Conservation (phyloP, 2,888 invertebrate species). For the Timema cristinae region DNA sequence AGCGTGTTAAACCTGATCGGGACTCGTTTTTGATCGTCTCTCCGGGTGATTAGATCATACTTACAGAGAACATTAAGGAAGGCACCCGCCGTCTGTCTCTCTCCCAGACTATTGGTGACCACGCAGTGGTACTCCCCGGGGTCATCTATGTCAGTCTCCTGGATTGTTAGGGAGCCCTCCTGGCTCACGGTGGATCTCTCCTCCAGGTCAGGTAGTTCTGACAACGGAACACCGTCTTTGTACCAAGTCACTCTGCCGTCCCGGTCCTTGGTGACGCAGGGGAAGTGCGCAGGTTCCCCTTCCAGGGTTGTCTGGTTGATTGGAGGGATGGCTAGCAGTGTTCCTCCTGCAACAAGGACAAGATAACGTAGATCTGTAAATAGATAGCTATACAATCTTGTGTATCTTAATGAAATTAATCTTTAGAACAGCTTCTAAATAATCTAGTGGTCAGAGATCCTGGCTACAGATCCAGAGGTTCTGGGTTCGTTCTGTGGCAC, state of each 20-base stretch:
- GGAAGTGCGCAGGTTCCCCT: slow-evolving; percentile 74
- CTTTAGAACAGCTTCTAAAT: too few relatives aligned
- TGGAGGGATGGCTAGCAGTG: slow-evolving; percentile 81
- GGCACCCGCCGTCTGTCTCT: slow-evolving; percentile 75
- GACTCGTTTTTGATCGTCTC: too few relatives aligned
- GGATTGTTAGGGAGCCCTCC: slow-evolving; percentile 78
- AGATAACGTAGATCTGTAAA: too few relatives aligned
- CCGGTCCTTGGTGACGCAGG: slow-evolving; percentile 74
- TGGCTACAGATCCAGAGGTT: too few relatives aligned
- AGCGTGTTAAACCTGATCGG: too few relatives aligned
- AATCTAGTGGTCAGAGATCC: too few relatives aligned
- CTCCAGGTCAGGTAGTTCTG: slow-evolving; percentile 58
- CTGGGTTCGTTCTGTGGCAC: too few relatives aligned
- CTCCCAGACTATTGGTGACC: slow-evolving; percentile 68
- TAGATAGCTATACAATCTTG: too few relatives aligned
- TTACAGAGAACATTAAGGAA: slow-evolving; percentile 91
- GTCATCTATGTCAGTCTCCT: slow-evolving; percentile 74
- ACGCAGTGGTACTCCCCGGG: slow-evolving; percentile 84
- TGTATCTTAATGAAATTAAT: too few relatives aligned
- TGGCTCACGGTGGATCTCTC: slow-evolving; percentile 58
- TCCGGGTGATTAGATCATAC: slow-evolving; percentile 40
- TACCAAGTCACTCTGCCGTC: slow-evolving; percentile 58
- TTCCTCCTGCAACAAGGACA: slow-evolving; percentile 64
- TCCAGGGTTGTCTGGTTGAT: slow-evolving; percentile 84
- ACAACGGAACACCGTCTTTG: slow-evolving; percentile 61